A percentile compares a stretch with the other conserved stretches of the same genome.
Conservation (phyloP, 2,113 vertebrate genomes). For the Puffinus mauretanicus region DNA sequence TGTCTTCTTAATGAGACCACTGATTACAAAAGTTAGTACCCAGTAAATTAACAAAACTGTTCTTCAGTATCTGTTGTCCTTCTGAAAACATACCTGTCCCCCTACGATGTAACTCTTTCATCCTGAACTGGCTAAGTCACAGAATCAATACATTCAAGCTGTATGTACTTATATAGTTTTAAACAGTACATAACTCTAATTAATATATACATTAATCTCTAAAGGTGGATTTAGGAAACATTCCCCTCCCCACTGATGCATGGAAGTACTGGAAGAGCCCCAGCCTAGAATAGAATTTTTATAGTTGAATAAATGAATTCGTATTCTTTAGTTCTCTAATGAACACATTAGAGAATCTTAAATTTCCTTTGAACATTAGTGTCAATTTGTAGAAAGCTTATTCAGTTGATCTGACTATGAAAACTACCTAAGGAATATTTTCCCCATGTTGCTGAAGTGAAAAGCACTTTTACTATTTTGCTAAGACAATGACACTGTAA, state of each 20-base stretch:
- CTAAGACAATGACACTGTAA: neutral
- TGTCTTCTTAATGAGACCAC: conserved; percentile 30
- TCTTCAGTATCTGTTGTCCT: neutral
- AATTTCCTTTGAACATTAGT: neutral
- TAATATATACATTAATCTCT: neutral
- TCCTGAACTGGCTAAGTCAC: neutral
- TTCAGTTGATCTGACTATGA: neutral
- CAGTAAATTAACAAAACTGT: conserved; percentile 16
- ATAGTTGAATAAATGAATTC: neutral
- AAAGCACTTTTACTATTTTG: neutral
- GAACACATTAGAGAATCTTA: neutral
- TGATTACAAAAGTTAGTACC: neutral
- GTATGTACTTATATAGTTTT: neutral
- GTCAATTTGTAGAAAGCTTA: neutral
- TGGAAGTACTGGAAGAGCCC: neutral
- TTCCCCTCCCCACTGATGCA: neutral
- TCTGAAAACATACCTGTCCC: neutral
- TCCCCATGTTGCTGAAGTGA: neutral
- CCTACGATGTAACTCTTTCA: neutral
- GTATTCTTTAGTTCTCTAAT: neutral
- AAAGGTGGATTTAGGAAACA: neutral
- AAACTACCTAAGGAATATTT: neutral
- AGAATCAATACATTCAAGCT: neutral
- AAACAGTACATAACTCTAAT: neutral
- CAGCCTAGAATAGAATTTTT: neutral